Evolutionary conservation across 1,140 invertebrate species (phyloP), one percentile per base, ranked within the genome.

Genomic region (Leptinotarsa undecemlineata): DNA sequence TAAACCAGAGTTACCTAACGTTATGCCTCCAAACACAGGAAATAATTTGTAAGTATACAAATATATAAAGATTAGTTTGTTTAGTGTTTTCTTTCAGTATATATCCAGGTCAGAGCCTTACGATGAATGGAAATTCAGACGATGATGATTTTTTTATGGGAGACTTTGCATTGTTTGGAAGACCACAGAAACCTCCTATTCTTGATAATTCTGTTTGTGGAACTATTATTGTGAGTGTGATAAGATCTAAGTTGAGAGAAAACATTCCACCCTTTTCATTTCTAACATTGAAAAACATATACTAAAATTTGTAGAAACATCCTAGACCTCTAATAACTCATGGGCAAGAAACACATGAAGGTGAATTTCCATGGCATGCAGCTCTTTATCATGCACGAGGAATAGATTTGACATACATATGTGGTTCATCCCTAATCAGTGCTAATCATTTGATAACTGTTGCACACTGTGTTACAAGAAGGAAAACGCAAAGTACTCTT

Each of bases 371-470:
- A 26, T 83, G 83, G 83, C 83, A 84, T 60, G 82, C 79, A 17
- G 83, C 83, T 6, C 77, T 84, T 0, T 83, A 83, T 71, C 79
- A 81, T 68, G 77, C 81, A 23, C 81, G 77, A 73, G 80, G 81
- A 15, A 80, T 82, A 21, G 81, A 84, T 73, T 67, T 85, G 48
- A 78, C 87, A 61, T 91, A 91, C 77, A 86, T 86, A 23, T 97
- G 95, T 81, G 95, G 94, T 0, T 95, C 94, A 1, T 94, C 94
- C 1, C 85, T 97, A 67, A 90, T 97, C 11, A 90, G 90, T 0
- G 85, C 88, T 2, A 83, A 87, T 47, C 93, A 94, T 87, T 88
- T 96, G 0, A 84, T 96, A 48, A 96, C 95, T 0, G 94, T 94
- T 0, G 94, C 94, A 0, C 95, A 96, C 82, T 96, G 95, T 83